Percentiles rank a stretch among this genome's conserved stretches.
phyloP scores from a whole-genome alignment of 2,797 vertebrate species.

The Schizopygopsis pylzovi region DNA sequence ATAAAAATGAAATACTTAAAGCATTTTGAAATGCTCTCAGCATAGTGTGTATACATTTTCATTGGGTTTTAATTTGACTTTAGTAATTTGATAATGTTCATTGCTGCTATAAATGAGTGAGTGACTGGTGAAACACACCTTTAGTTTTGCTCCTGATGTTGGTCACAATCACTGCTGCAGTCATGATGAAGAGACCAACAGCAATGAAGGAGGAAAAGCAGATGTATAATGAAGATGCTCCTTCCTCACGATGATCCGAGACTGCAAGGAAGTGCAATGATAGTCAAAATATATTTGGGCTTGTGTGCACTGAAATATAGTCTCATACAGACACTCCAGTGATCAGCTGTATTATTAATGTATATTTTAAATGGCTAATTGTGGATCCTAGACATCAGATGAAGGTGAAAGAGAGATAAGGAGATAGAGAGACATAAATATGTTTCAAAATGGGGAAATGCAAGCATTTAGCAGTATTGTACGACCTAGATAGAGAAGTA shows the following conservation, averaged over 20 bases:
- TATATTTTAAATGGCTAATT: background rate
- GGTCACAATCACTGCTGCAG: background rate
- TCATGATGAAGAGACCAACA: slow-evolving; percentile 40
- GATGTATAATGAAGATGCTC: background rate
- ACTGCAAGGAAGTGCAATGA: no score
- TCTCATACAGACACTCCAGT: no score
- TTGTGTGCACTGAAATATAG: background rate
- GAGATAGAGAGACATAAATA: background rate
- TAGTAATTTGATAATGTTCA: no score
- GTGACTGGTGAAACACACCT: background rate
- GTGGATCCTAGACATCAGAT: background rate
- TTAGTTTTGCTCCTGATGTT: background rate
- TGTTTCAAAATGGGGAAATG: background rate
- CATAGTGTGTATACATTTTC: no score
- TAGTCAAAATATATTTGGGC: no score
- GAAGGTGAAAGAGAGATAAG: background rate
- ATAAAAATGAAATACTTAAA: no score
- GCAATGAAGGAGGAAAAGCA: background rate
- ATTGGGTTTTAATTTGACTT: no score
- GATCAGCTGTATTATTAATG: no score
- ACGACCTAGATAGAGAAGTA: background rate
- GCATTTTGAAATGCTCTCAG: no score
- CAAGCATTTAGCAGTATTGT: background rate
- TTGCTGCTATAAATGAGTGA: no score
- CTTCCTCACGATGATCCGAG: background rate